phyloP scores from a whole-genome alignment of 2,113 vertebrate species.

The Tachysurus vachellii region DNA sequence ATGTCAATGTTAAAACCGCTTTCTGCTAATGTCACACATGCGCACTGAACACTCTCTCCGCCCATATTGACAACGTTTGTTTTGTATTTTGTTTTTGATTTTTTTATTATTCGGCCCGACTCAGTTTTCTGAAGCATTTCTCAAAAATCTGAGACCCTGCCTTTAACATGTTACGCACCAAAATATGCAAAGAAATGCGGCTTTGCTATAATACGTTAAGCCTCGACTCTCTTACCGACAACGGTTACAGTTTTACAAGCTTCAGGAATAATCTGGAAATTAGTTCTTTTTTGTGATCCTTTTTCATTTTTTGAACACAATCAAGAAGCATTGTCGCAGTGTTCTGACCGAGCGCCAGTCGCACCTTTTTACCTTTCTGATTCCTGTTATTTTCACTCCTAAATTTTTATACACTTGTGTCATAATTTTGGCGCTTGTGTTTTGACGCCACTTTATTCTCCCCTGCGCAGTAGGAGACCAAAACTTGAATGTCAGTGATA shows the following conservation, averaged over 20 bases:
- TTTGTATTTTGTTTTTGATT: too few species aligned
- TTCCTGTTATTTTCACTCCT: conserved; percentile 8
- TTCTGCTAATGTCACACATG: too few species aligned
- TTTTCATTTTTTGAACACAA: conserved; percentile 70
- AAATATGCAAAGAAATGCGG: conserved; percentile 73
- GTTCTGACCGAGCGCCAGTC: not conserved
- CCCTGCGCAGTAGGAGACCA: not conserved
- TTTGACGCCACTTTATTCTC: not conserved
- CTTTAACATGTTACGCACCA: conserved; percentile 71
- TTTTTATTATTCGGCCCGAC: too few species aligned
- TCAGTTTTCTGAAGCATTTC: too few species aligned
- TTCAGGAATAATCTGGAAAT: conserved; percentile 72
- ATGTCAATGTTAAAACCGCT: too few species aligned
- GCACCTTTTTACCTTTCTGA: not conserved
- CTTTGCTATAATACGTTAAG: conserved; percentile 69
- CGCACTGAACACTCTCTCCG: too few species aligned
- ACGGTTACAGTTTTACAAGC: conserved; percentile 67
- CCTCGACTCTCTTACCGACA: conserved; percentile 72
- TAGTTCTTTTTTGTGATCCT: conserved; percentile 65
- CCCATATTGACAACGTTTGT: too few species aligned
- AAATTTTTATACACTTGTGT: not conserved
- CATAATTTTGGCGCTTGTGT: not conserved
- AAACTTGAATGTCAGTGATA: conserved; percentile 23
- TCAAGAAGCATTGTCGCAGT: conserved; percentile 67
- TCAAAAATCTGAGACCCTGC: too few species aligned